These are phyloP conservation scores for Caenorhabditis sp. DNA, from an alignment of 2,888 invertebrate genomes.

Conservation along the genomic window DNA sequence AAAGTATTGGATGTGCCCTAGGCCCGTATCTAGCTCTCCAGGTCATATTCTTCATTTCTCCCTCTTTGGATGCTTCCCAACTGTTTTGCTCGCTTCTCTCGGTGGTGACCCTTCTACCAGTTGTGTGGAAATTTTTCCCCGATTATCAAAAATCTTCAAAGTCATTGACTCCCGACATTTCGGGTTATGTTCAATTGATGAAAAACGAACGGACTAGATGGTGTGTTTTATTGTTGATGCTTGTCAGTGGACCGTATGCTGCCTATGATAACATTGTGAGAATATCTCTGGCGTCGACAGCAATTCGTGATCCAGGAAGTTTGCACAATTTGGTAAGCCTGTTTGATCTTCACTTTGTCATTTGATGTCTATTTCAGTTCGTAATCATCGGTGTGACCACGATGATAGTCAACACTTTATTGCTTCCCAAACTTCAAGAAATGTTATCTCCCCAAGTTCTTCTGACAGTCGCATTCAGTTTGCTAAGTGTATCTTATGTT, in stretches of 20 bases:
- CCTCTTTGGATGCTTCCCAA: slow-evolving; percentile 49
- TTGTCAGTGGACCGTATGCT: slow-evolving; percentile 58
- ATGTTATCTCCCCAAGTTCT: slow-evolving; percentile 49
- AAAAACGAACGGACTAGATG: slow-evolving; percentile 42
- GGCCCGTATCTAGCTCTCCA: slow-evolving; percentile 62
- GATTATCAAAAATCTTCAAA: slow-evolving; percentile 38
- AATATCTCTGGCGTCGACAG: slow-evolving; percentile 48
- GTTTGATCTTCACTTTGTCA: too few relatives aligned
- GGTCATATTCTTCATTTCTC: slow-evolving; percentile 53
- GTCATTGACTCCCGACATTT: slow-evolving; percentile 18
- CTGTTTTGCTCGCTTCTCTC: slow-evolving; percentile 49
- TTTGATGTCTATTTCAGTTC: slow-evolving; percentile 19
- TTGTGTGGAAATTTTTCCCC: slow-evolving; percentile 50
- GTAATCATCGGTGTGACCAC: slow-evolving; percentile 57
- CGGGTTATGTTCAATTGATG: slow-evolving; percentile 44
- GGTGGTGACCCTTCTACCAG: slow-evolving; percentile 46
- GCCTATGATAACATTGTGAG: slow-evolving; percentile 64
- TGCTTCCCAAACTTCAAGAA: slow-evolving; percentile 57
- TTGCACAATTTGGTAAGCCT: slow-evolving; percentile 52
- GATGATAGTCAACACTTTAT: slow-evolving; percentile 51
- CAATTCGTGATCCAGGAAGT: slow-evolving; percentile 54
- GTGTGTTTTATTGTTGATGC: slow-evolving; percentile 52
- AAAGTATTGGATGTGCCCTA: slow-evolving; percentile 58
- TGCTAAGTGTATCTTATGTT: slow-evolving; percentile 50
- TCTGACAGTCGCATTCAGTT: slow-evolving; percentile 43